Percentiles rank a stretch among this genome's conserved stretches.
These are phyloP conservation scores for Drosophila birchii DNA, from an alignment of 2,888 invertebrate genomes.

Conservation along the genomic window DNA sequence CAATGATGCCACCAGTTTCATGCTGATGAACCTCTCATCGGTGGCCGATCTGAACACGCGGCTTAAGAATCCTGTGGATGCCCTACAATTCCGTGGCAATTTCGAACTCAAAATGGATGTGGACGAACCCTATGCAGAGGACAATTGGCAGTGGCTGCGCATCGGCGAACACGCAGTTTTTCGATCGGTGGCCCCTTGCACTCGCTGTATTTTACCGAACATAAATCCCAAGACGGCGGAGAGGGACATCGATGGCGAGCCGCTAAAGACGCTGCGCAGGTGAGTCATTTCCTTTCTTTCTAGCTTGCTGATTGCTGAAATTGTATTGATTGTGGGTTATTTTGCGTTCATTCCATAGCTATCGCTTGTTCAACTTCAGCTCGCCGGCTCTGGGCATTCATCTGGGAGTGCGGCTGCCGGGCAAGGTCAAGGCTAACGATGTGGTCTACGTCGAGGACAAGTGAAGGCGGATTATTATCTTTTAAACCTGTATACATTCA, in stretches of 20 bases:
- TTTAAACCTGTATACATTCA: conserved; percentile 56
- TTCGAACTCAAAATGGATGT: conserved; percentile 88
- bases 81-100: conserved; percentile 89
- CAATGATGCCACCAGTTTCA: conserved; percentile 89
- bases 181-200: conserved; percentile 77
- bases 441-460: conserved; percentile 85
- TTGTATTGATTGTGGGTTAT: background rate
- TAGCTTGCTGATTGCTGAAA: background rate
- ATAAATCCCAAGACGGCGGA: conserved; percentile 89
- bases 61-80: conserved; percentile 85
- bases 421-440: conserved; percentile 85
- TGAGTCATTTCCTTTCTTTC: conserved; percentile 68
- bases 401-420: conserved; percentile 85
- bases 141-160: conserved; percentile 89
- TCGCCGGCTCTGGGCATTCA: conserved; percentile 86
- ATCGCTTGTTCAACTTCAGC: conserved; percentile 69
- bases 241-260: conserved; percentile 87
- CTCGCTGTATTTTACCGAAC: conserved; percentile 89
- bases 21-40: conserved; percentile 89
- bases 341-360: conserved; percentile 48
- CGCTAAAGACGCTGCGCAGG: conserved; percentile 88
- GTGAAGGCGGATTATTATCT: conserved; percentile 39
- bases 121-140: conserved; percentile 88
- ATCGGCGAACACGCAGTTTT: conserved; percentile 84
- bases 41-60: conserved; percentile 88